Evolutionary conservation across 2,113 vertebrate species (phyloP).

Genomic region (Ellobius talpinus): DNA sequence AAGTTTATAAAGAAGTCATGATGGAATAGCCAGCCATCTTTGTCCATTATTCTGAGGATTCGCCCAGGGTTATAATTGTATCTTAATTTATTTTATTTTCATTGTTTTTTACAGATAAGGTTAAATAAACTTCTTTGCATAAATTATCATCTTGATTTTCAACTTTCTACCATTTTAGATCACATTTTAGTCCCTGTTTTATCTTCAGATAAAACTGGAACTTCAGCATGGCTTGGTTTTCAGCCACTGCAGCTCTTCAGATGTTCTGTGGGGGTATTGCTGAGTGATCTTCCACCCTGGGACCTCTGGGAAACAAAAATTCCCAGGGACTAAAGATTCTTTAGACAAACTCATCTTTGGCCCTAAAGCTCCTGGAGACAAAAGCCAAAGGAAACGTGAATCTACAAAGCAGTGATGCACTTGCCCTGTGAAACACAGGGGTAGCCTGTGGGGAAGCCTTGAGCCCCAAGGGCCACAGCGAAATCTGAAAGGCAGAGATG

Average conservation of each 20-base stretch:
- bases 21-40: background rate
- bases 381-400: background rate
- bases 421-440: background rate
- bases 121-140: constrained; percentile 18
- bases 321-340: background rate
- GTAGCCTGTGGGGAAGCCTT: background rate
- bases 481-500: background rate
- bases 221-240: background rate
- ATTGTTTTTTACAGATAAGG: background rate
- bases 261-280: background rate
- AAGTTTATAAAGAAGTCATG: constrained; percentile 17
- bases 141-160: background rate
- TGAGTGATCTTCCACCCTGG: constrained; percentile 16
- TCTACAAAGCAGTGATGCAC: background rate
- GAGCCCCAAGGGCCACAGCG: background rate
- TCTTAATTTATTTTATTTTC: background rate
- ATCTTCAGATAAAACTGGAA: too few relatives aligned
- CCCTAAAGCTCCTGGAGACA: background rate
- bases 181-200: constrained; percentile 13
- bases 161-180: background rate
- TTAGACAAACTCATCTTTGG: background rate
- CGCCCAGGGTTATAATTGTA: background rate
- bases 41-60: constrained; percentile 5
- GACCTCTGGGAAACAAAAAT: constrained; percentile 61
- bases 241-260: background rate